Base-by-base conservation (phyloP, 2,888 invertebrate species). In the Merodon equestris region DNA sequence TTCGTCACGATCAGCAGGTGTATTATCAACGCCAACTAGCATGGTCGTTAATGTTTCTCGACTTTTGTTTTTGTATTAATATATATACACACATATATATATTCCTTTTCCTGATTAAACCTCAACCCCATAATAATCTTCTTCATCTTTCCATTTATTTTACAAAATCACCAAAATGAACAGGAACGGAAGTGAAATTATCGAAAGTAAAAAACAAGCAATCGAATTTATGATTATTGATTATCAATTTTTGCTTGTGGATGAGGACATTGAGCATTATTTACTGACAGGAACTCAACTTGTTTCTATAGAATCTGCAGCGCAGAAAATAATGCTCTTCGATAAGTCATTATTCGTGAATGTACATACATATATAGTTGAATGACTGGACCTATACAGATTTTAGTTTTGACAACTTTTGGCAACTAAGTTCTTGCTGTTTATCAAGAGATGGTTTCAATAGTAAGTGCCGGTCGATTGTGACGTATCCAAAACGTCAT, bases 1-100 rank as follows among this genome's bases (percentile, higher is more conserved):
- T 76, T 76, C 76, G 72, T 76, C 76, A 72, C 76, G 76, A 76
- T 76, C 72, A 61, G 76, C 76, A 76, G 76, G 76, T 76, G 76
- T 72, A 67, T 76, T 76, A 72, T 76, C 71, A 76, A 72, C 72
- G 64, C 76, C 72, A 76, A 76, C 66, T 76, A 76, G 60, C 64
- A 64, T 58, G 70, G 64, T 75, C 58, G 70, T 75, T 75, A 75
- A 75, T 75, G 63, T 70, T 68, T 74, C 63, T 64, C 58, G 40
- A 74, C 54, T 71, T 57, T 71, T 60, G 13, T 51, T 56, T 63
- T 56, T n/a, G 64, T 54, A 68, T 45, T 56, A 86, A 94, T 74
- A 36, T n/a, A n/a, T n/a, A n/a, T n/a, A n/a, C n/a, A n/a, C n/a
- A n/a, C n/a, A n/a, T n/a, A n/a, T n/a, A 44, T 53, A 14, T 70